Conservation (phyloP, 1,140 invertebrate species). For the Lasioglossum albipes region DNA sequence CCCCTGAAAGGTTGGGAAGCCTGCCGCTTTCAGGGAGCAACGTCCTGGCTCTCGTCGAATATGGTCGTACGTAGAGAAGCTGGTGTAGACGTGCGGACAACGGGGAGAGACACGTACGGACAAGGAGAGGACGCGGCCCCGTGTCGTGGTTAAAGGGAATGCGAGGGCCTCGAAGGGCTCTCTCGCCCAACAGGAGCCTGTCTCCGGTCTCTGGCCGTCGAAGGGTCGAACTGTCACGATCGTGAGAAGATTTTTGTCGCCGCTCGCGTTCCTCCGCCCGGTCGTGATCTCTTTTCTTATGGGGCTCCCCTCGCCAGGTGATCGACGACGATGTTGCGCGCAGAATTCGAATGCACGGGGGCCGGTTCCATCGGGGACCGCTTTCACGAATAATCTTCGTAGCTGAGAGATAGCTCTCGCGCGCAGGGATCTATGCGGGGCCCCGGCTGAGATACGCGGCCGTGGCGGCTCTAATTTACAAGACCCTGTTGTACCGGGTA, state of each 20-base stretch:
- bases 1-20: constrained; percentile 54
- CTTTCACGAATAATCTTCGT: constrained; percentile 33
- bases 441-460: neutral
- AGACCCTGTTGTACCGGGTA: neutral
- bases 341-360: constrained; percentile 12
- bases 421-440: constrained; percentile 3
- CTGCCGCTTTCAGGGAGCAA: constrained; percentile 63
- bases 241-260: constrained; percentile 52
- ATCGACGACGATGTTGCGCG: constrained; percentile 16
- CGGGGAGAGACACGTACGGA: constrained; percentile 33
- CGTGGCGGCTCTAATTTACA: constrained; percentile 13
- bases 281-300: constrained; percentile 40
- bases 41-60: constrained; percentile 62
- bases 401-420: constrained; percentile 1
- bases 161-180: constrained; percentile 16
- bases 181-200: constrained; percentile 29
- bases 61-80: constrained; percentile 45
- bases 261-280: constrained; percentile 14
- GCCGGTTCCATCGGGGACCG: neutral
- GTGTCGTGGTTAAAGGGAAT: constrained; percentile 31
- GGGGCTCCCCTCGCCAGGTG: neutral
- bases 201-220: constrained; percentile 12
- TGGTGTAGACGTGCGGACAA: constrained; percentile 28
- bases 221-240: constrained; percentile 33
- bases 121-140: constrained; percentile 48